These are phyloP conservation scores for Cebidichthys violaceus DNA, from an alignment of 2,113 vertebrate species.

Conservation along the genomic window DNA sequence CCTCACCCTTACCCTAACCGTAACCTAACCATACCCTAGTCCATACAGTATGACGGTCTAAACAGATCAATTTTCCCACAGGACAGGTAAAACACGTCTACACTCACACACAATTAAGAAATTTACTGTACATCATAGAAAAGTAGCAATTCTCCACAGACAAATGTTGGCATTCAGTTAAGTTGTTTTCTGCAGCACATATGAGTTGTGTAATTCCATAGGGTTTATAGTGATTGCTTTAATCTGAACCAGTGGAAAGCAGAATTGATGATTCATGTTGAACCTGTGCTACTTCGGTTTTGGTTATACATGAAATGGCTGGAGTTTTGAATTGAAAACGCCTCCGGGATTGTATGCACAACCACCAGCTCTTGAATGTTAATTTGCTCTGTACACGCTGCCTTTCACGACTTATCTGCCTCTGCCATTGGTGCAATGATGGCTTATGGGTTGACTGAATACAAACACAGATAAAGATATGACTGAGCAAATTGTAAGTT, in stretches of 20 bases:
- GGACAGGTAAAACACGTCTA: neutral
- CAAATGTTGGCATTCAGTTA: constrained; percentile 21
- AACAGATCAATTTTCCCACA: neutral
- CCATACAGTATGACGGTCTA: no score
- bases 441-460: constrained; percentile 46
- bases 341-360: constrained; percentile 61
- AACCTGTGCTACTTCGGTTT: constrained; percentile 41
- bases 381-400: constrained; percentile 52
- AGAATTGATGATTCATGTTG: constrained; percentile 50
- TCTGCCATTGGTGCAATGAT: constrained; percentile 39
- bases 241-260: constrained; percentile 43
- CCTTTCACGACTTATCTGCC: constrained; percentile 51
- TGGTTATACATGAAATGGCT: constrained; percentile 55
- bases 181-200: constrained; percentile 26
- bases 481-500: constrained; percentile 26
- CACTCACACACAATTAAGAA: neutral
- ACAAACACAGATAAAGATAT: constrained; percentile 48
- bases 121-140: neutral
- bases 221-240: constrained; percentile 19
- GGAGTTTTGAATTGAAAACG: constrained; percentile 60
- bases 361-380: constrained; percentile 65
- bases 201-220: constrained; percentile 40
- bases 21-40: neutral
- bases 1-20: neutral
- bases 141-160: constrained; percentile 8